Conservation (phyloP, 2,113 vertebrate genomes). For the Sisor rabdophorus region DNA sequence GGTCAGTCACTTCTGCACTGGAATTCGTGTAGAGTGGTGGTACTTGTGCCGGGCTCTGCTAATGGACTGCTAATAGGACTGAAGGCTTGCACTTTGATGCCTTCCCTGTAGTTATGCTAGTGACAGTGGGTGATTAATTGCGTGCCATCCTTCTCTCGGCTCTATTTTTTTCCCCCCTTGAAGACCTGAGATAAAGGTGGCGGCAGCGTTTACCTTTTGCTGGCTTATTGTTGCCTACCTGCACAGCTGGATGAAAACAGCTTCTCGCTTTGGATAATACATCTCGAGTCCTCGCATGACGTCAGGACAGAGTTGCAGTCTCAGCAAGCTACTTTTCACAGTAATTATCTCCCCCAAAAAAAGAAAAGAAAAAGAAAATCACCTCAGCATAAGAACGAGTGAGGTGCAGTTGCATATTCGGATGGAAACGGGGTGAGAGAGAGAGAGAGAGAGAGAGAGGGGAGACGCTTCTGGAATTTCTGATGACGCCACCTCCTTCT, state of each 20-base stretch:
- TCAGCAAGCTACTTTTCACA: slow-evolving; percentile 67
- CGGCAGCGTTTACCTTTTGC: slow-evolving; percentile 22
- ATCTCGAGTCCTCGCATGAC: slow-evolving; percentile 51
- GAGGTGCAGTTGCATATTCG: slow-evolving; percentile 48
- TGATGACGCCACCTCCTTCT: slow-evolving; percentile 30
- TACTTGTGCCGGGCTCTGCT: slow-evolving; percentile 65
- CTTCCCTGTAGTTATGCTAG: slow-evolving; percentile 60
- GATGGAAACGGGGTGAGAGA: not conserved
- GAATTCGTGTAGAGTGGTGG: slow-evolving; percentile 63
- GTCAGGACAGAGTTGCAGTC: slow-evolving; percentile 61
- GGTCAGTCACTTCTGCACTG: slow-evolving; percentile 59
- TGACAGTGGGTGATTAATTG: slow-evolving; percentile 74
- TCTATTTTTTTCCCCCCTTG: slow-evolving; percentile 49
- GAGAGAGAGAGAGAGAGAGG: not conserved
- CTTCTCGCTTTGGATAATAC: slow-evolving; percentile 36
- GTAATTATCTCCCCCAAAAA: slow-evolving; percentile 63
- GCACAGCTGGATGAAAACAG: slow-evolving; percentile 47
- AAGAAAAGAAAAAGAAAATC: slow-evolving; percentile 36
- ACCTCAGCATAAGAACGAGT: slow-evolving; percentile 46
- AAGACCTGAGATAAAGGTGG: slow-evolving; percentile 34
- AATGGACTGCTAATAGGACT: slow-evolving; percentile 78
- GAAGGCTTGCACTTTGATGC: slow-evolving; percentile 63
- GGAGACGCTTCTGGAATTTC: slow-evolving; percentile 24
- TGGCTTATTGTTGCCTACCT: slow-evolving; percentile 18
- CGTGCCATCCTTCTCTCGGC: slow-evolving; percentile 55